Evolutionary conservation across 2,113 vertebrate genomes (phyloP), one percentile per base, ranked within the genome.

Genomic region (Larimichthys polyactis): DNA sequence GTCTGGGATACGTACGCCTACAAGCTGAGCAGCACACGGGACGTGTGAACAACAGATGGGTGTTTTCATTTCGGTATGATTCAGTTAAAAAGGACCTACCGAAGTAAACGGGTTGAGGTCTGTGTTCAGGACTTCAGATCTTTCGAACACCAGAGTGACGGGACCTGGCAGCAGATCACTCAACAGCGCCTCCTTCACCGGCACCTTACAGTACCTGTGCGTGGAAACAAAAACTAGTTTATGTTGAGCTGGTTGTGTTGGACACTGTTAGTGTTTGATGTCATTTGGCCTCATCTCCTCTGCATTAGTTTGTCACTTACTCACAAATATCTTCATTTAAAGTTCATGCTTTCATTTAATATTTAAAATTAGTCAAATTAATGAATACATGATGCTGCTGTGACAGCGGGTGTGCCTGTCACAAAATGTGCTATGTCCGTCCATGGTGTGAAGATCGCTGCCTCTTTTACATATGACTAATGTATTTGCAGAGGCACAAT

Each of bases 51-150:
- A 68, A 27, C 29, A 74, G 9, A 16, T 12, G 5, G 22, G 24
- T 9, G n/a, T 36, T 68, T 20, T 43, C 43, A 62, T 57, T 29
- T 48, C 24, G 17, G 36, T 11, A 0, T 1, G 2, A 8, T 19
- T 9, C 27, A 19, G 1, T 17, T 1, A 8, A 49, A 49, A 36
- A 5, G 48, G n/a, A 85, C 97, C 90, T 83, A 99, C 98, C n/a
- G 94, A 91, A 0, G 98, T 99, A 75, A 97, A 99, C 0, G 98
- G 97, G 66, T 99, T 99, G 76, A 99, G 89, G 64, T 98, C 97
- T 7, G 85, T 76, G 75, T 99, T 99, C 0, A 99, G 96, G 0
- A 87, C 89, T 4, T 95, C 92, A 0, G 97, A 96, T 3, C 97
- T 95, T 63, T 96, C 89, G 4, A 99, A 90, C 29, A 99, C 98